A percentile compares a stretch with the other conserved stretches of the same genome.
Evolutionary conservation across 2,888 invertebrate species (phyloP).

Genomic region (Ditylenchus weischeri): DNA sequence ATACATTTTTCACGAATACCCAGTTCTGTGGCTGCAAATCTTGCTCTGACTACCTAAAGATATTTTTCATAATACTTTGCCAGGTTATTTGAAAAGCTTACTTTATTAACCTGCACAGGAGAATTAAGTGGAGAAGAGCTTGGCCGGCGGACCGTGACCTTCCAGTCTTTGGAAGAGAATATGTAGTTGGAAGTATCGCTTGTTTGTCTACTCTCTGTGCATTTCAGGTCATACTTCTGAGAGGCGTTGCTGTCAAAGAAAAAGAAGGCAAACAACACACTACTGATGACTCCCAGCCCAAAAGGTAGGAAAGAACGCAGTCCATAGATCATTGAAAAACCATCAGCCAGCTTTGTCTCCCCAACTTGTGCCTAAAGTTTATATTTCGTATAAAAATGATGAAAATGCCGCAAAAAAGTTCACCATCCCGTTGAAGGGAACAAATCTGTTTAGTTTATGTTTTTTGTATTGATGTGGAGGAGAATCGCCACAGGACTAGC

Average conservation of each 20-base stretch:
- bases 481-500: no score
- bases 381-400: no score
- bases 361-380: no score
- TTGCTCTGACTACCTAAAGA: slow-evolving; percentile 67
- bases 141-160: slow-evolving; percentile 21
- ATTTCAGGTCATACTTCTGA: not conserved
- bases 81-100: not conserved
- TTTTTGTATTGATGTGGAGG: no score
- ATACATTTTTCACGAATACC: slow-evolving; percentile 85
- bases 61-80: not conserved
- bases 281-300: slow-evolving; percentile 39
- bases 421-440: no score
- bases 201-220: not conserved
- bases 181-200: slow-evolving; percentile 4
- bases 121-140: not conserved
- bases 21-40: slow-evolving; percentile 90
- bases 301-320: slow-evolving; percentile 44
- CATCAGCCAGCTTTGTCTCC: not conserved
- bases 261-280: slow-evolving; percentile 32
- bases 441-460: no score
- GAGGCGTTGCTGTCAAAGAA: slow-evolving; percentile 21
- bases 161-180: slow-evolving; percentile 20
- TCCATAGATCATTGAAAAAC: slow-evolving; percentile 39
- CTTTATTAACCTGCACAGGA: not conserved
- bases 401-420: no score